A percentile compares a stretch with the other conserved stretches of the same genome.
These are phyloP conservation scores for Sebastes vulpes DNA, from an alignment of 2,797 vertebrate genomes.

Conservation along the genomic window DNA sequence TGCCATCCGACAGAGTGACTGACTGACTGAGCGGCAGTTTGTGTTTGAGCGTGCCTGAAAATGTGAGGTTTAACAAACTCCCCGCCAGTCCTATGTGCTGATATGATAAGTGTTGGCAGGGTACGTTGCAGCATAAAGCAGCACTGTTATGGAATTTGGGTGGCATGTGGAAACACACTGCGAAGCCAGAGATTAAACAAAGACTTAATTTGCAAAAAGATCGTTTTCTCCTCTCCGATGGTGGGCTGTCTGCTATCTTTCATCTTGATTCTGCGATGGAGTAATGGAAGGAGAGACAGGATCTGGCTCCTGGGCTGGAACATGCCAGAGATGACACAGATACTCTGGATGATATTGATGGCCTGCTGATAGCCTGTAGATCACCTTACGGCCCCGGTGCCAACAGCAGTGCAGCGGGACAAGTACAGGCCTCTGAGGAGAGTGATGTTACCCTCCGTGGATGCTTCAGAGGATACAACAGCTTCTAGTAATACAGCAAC, in stretches of 20 bases:
- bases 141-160: conserved; percentile 55
- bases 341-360: conserved; percentile 73
- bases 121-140: conserved; percentile 38
- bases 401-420: conserved; percentile 46
- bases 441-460: conserved; percentile 37
- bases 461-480: too few relatives aligned
- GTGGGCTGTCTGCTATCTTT: conserved; percentile 51
- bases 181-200: conserved; percentile 52
- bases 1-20: conserved; percentile 56
- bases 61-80: conserved; percentile 49
- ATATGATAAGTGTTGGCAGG: conserved; percentile 63
- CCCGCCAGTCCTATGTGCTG: conserved; percentile 35
- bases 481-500: conserved; percentile 16
- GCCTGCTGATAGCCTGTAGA: conserved; percentile 72
- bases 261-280: conserved; percentile 66
- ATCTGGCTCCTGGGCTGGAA: conserved; percentile 67
- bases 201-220: conserved; percentile 51
- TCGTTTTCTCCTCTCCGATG: conserved; percentile 12
- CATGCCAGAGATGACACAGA: conserved; percentile 81
- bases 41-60: conserved; percentile 60
- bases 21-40: conserved; percentile 44
- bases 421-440: conserved; percentile 48
- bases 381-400: conserved; percentile 73
- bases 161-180: conserved; percentile 53
- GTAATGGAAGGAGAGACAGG: conserved; percentile 67